A percentile compares a stretch with the other conserved stretches of the same genome.
phyloP scores from a whole-genome alignment of 2,888 invertebrate species.

The Tuta absoluta region DNA sequence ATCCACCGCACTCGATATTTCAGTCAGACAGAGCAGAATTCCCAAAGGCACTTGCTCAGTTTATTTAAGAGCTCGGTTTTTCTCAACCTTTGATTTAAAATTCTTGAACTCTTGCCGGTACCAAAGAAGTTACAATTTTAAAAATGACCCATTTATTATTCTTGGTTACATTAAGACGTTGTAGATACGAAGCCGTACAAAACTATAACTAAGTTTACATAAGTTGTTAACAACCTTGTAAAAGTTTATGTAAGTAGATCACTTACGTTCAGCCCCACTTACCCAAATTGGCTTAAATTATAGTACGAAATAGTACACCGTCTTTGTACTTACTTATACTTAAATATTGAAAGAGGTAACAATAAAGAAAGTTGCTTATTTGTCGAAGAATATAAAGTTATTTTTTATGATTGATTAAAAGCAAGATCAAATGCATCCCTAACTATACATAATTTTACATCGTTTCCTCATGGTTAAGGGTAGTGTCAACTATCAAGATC shows the following conservation, averaged over 20 bases:
- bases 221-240: conserved; percentile 4
- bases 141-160: background rate
- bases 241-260: background rate
- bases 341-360: too few species aligned
- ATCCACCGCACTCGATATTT: conserved; percentile 14
- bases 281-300: conserved; percentile 5
- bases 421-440: too few species aligned
- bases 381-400: too few species aligned
- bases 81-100: conserved; percentile 16
- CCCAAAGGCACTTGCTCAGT: conserved; percentile 10
- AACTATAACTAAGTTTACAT: background rate
- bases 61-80: conserved; percentile 7
- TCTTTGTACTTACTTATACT: background rate
- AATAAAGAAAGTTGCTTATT: too few species aligned
- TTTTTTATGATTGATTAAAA: too few species aligned
- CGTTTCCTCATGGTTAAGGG: too few species aligned
- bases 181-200: background rate
- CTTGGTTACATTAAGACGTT: background rate
- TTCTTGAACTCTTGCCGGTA: conserved; percentile 1
- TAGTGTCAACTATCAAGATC: too few species aligned
- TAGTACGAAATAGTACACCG: background rate
- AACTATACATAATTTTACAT: too few species aligned
- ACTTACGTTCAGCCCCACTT: background rate
- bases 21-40: background rate
- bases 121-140: background rate